Evolutionary conservation across 2,797 vertebrate genomes (phyloP), one percentile per base, ranked within the genome.

Genomic region (Florisuga fusca): DNA sequence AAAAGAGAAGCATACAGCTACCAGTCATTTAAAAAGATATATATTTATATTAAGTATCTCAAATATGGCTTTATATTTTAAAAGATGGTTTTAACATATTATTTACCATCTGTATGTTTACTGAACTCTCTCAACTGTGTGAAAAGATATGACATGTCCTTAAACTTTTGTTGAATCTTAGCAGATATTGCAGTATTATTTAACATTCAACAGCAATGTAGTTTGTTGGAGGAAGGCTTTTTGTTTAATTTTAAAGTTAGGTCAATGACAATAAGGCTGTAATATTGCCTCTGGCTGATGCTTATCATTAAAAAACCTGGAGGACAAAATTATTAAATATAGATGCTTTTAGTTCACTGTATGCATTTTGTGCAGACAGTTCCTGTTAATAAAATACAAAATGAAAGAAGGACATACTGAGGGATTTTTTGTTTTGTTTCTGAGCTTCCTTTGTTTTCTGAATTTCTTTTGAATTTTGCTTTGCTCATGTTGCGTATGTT

Each of bases 51-150:
- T 51, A 81, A 76, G 34, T 38, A 50, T 36, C 17, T 68, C 53
- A 83, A 68, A 92, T 54, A 75, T 15, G 19, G 14, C 15, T 85
- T 80, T 87, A 59, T 82, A 67, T 87, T 74, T 80, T 48, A 68
- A 66, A 87, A 72, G 36, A 75, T 59, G 10, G 3, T 15, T 92
- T 89, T 75, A 80, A 74, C 51, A 72, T 6, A 27, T 85, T 86
- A 94, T 83, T 94, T 79, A 81, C 64, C 84, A 68, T 94, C 90
- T 93, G 81, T 51, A 59, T 83, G 15, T 94, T 94, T 95, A 87
- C 55, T 85, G 89, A 94, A 83, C 61, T 89, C 78, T 50, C 54
- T 94, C 80, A 85, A 46, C 38, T 59, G 46, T 45, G 19, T 68
- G 84, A 93, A 90, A 79, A 94, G 58, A 92, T 61, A 51, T 14